phyloP scores from a whole-genome alignment of 2,113 vertebrate genomes.

The Leptocoma aspasia region DNA sequence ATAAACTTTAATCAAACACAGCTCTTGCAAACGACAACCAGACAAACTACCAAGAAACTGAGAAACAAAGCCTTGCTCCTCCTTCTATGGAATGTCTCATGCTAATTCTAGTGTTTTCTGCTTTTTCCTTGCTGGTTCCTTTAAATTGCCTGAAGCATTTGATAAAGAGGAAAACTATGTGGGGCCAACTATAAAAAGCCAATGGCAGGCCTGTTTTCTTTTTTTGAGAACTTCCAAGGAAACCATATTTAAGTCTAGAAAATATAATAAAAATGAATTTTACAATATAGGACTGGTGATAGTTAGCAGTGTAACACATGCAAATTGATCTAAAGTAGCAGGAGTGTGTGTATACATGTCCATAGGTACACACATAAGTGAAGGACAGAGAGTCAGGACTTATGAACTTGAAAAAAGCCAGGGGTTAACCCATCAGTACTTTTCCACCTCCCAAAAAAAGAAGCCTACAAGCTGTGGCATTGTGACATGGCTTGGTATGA shows the following conservation, averaged over 20 bases:
- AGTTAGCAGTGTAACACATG: not conserved
- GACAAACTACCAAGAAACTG: not conserved
- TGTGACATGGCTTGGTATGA: not conserved
- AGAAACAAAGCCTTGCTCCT: not conserved
- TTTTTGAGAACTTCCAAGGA: not conserved
- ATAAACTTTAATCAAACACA: conserved; percentile 5
- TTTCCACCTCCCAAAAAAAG: not conserved
- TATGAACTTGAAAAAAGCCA: not conserved
- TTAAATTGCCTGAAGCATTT: not conserved
- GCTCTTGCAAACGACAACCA: not conserved
- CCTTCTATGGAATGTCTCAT: not conserved
- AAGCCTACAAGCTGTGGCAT: not conserved
- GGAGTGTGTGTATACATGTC: not conserved
- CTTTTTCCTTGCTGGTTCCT: not conserved
- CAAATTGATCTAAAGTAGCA: not conserved
- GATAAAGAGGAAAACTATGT: not conserved
- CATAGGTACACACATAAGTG: too few species aligned
- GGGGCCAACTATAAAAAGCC: not conserved
- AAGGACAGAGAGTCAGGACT: not conserved
- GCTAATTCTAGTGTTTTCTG: not conserved
- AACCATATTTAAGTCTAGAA: not conserved
- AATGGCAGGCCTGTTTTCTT: not conserved
- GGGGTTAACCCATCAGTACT: not conserved
- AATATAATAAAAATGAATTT: not conserved
- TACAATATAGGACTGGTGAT: not conserved